Evolutionary conservation across 2,113 vertebrate species (phyloP).

Genomic region (Phalacrocorax pelagicus): DNA sequence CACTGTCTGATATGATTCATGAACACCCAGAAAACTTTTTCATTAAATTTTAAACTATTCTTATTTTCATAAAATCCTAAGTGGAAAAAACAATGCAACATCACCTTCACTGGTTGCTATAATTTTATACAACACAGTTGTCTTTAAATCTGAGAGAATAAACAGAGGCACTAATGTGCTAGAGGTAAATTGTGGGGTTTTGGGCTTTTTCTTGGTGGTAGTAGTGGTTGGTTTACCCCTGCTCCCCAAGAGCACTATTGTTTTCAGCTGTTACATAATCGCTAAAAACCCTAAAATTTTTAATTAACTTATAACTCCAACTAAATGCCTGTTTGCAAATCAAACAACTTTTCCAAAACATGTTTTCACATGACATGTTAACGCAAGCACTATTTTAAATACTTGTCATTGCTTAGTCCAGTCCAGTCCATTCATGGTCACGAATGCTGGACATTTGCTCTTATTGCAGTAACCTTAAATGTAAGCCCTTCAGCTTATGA

Average conservation of each 20-base stretch:
- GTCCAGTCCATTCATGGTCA: neutral
- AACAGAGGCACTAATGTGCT: neutral
- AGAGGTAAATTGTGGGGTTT: neutral
- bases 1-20: neutral
- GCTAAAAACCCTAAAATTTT: neutral
- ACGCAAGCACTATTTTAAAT: neutral
- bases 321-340: neutral
- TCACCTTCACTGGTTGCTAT: neutral
- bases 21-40: neutral
- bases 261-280: neutral
- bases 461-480: neutral
- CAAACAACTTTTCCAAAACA: neutral
- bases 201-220: neutral
- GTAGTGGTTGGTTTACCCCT: too few relatives aligned
- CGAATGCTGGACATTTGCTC: neutral
- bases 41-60: neutral
- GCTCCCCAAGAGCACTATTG: neutral
- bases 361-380: neutral
- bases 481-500: neutral
- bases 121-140: neutral
- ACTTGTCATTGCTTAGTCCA: neutral
- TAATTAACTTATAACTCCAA: neutral
- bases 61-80: neutral
- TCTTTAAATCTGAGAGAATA: neutral
- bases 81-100: neutral